Evolutionary conservation across 2,888 invertebrate genomes (phyloP).

Genomic region (Lydus trimaculatus): DNA sequence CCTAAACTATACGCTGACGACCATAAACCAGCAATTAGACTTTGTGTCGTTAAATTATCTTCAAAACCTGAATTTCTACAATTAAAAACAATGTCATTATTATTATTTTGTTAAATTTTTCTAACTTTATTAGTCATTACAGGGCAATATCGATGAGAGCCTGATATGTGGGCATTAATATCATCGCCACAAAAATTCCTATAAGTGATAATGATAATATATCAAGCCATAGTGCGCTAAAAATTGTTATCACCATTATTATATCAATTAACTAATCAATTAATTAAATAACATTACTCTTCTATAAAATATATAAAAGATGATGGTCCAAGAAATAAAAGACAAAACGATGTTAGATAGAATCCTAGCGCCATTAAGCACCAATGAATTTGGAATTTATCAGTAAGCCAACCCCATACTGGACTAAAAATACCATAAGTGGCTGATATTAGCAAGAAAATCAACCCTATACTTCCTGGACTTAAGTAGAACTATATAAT

Average conservation of each 20-base stretch:
- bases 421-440: slow-evolving; percentile 77
- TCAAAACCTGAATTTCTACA: slow-evolving; percentile 71
- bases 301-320: slow-evolving; percentile 66
- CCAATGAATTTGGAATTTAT: slow-evolving; percentile 70
- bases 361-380: slow-evolving; percentile 75
- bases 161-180: slow-evolving; percentile 77
- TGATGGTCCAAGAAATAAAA: slow-evolving; percentile 73
- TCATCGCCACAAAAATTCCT: slow-evolving; percentile 73
- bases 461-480: slow-evolving; percentile 72
- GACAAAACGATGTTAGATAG: slow-evolving; percentile 66
- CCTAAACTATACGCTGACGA: slow-evolving; percentile 77
- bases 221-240: slow-evolving; percentile 71
- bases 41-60: slow-evolving; percentile 73
- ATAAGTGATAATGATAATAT: slow-evolving; percentile 70
- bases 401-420: slow-evolving; percentile 75
- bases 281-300: slow-evolving; percentile 60
- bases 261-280: background rate
- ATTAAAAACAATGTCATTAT: slow-evolving; percentile 23
- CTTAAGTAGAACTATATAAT: slow-evolving; percentile 67
- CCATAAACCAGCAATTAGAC: slow-evolving; percentile 78
- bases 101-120: background rate
- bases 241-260: slow-evolving; percentile 44
- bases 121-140: slow-evolving; percentile 62
- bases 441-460: slow-evolving; percentile 74
- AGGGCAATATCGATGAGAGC: slow-evolving; percentile 73